Base-by-base conservation (phyloP, 2,797 vertebrate species). In the Uromys caudimaculatus region DNA sequence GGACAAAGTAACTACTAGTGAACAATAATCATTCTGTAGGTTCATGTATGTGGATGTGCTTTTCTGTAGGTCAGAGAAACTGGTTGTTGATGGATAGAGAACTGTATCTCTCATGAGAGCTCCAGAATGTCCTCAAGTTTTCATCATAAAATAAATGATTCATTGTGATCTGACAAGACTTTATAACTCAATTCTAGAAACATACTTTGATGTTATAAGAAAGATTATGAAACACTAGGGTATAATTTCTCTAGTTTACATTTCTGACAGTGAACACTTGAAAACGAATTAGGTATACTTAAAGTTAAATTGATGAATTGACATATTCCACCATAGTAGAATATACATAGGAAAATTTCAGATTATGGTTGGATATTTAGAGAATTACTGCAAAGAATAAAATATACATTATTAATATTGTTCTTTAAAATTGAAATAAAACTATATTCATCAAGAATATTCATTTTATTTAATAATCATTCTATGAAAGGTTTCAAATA, bases 121-220 rank as follows among this genome's bases (percentile, higher is more conserved):
- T 76, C 47, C 50, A 86, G 77, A 64, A 19, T 69, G 19, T 13
- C 75, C 85, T 83, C 82, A 47, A 90, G 32, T 3, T 94, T 91
- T 24, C 41, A 67, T 14, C 11, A 75, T 69, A 17, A 94, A 87
- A 69, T 89, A 90, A 93, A 89, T 95, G 38, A 86, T 90, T 94
- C 7, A 79, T 2, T 56, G 2, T 58, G 14, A 44, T 83, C 8
- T 73, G 35, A 21, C 17, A 93, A 3, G 44, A 85, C 54, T 92
- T 95, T 93, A 60, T 52, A 85, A 89, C 16, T 78, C 50, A 91
- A 21, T 85, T 67, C 27, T 76, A 77, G n/a, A 73, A 92, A 21
- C 41, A 87, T 14, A 41, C 24, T 81, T 90, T 83, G 14, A 32
- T 23, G 67, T 73, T 52, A 32, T 90, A 87, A 71, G 64, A 24